Conservation (phyloP, 2,797 vertebrate species). For the Muscicapa comitata region DNA sequence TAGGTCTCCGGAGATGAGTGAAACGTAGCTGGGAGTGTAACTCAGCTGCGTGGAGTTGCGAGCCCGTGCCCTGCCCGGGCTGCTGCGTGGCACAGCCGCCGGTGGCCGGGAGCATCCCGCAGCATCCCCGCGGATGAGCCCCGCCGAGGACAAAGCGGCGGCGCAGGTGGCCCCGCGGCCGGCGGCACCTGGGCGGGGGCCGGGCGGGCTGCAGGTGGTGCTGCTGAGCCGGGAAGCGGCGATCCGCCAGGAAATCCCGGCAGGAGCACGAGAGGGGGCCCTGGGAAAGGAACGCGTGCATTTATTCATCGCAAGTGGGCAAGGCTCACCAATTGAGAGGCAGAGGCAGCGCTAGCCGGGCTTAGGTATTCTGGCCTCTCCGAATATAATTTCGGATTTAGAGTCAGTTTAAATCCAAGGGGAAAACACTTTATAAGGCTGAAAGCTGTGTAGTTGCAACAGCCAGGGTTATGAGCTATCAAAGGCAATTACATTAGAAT, state of each 20-base stretch:
- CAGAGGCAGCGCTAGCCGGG: slow-evolving; percentile 75
- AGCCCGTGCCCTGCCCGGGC: not conserved
- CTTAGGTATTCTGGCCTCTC: slow-evolving; percentile 67
- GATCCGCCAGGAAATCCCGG: slow-evolving; percentile 58
- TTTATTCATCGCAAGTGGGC: slow-evolving; percentile 87
- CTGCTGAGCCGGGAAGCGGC: slow-evolving; percentile 67
- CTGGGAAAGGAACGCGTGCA: slow-evolving; percentile 87
- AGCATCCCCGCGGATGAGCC: not conserved
- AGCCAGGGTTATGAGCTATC: slow-evolving; percentile 78
- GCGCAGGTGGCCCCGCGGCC: not conserved
- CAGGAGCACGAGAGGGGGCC: slow-evolving; percentile 74
- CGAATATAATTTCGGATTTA: slow-evolving; percentile 86
- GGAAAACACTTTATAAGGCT: slow-evolving; percentile 75
- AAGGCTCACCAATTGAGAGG: slow-evolving; percentile 82
- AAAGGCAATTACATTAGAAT: slow-evolving; percentile 80
- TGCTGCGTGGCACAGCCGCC: fast-evolving
- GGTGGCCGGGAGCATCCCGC: not conserved
- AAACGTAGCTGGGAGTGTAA: not conserved
- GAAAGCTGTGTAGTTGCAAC: slow-evolving; percentile 74
- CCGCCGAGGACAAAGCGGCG: not conserved
- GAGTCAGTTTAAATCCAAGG: slow-evolving; percentile 82
- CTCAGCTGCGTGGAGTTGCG: fast-evolving
- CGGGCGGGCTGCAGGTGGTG: slow-evolving; percentile 75
- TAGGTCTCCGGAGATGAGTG: not conserved
- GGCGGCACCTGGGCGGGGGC: not conserved